Evolutionary conservation across 1,140 invertebrate genomes (phyloP).

Genomic region (Drosophila auraria): DNA sequence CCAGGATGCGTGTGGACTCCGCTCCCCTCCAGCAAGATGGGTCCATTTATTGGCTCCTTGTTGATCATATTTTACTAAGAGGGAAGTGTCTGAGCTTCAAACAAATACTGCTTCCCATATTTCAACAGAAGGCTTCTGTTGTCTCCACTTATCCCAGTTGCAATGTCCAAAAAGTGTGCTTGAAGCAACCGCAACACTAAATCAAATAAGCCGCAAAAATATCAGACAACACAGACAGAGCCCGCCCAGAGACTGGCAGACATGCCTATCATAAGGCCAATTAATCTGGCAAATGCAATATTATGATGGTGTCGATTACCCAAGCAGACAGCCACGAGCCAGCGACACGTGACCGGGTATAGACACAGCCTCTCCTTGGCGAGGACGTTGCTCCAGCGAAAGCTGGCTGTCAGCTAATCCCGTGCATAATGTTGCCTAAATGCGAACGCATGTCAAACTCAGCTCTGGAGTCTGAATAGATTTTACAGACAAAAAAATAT

Average conservation of each 20-base stretch:
- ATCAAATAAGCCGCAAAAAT: conserved; percentile 63
- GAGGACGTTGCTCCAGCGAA: conserved; percentile 16
- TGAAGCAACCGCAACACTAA: conserved; percentile 29
- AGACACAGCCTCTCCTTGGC: conserved; percentile 1
- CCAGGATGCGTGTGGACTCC: conserved; percentile 22
- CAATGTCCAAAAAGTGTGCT: conserved; percentile 9
- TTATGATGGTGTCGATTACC: conserved; percentile 80
- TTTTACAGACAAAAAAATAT: conserved; percentile 4
- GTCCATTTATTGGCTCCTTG: conserved; percentile 4
- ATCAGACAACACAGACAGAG: conserved; percentile 17
- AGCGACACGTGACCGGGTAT: conserved; percentile 54
- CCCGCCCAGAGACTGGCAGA: conserved; percentile 1
- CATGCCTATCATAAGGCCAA: conserved; percentile 37
- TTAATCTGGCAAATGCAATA: conserved; percentile 72
- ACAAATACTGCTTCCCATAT: not conserved
- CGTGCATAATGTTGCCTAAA: conserved; percentile 80
- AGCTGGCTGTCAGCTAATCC: conserved; percentile 64
- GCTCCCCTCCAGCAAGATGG: not conserved
- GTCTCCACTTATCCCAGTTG: conserved; percentile 6
- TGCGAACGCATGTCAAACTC: conserved; percentile 69
- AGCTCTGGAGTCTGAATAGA: conserved; percentile 16
- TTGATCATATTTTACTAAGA: conserved; percentile 28
- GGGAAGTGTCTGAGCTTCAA: too few relatives aligned
- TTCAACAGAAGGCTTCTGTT: not conserved
- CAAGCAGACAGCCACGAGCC: conserved; percentile 55